Evolutionary conservation across 2,113 vertebrate genomes (phyloP), one percentile per base, ranked within the genome.

Genomic region (Penelope pileata): DNA sequence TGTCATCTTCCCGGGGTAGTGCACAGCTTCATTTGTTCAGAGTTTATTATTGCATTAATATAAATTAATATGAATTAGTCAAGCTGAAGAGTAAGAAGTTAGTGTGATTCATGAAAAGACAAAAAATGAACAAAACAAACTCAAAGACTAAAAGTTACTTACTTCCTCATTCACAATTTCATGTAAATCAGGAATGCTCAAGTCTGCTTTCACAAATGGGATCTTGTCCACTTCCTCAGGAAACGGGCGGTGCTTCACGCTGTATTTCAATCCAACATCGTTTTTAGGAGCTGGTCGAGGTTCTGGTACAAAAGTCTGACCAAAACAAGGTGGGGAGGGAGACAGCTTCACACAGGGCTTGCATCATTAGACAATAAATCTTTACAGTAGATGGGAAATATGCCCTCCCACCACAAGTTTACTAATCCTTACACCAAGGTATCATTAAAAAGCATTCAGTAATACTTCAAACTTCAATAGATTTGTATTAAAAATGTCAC

Each of bases 191-290:
- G 99, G 99, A 96, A 99, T 99, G 96, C 99, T 99, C 86, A 99
- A 97, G 91, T 99, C 99, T 81, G 99, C 99, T 97, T 99, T 99
- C 84, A 99, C 99, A 76, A 99, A 98, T 4, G 99, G 99, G 92
- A 99, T 99, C 97, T 99, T 99, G 96, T 99, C 99, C 92, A 99
- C 99, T 89, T 99, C 99, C 88, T 99, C 99, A 32, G 99, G 99
- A 96, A 99, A 99, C 27, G 99, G 99, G 43, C 99, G 98, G 91
- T 99, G 99, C 95, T 99, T 99, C 78, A 99, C 98, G 29, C 97
- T 99, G 93, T 99, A 99, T 82, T 98, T 99, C 94, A 99, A 97
- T 19, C 99, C 99, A 91, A 99, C 99, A 36, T 98, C 98, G 75
- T 98, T 98, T 94, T 98, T 99, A 58, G 99, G 99, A 94, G 98